Evolutionary conservation across 2,888 invertebrate genomes (phyloP), one percentile per base, ranked within the genome.

Genomic region (Trachelus tabidus): DNA sequence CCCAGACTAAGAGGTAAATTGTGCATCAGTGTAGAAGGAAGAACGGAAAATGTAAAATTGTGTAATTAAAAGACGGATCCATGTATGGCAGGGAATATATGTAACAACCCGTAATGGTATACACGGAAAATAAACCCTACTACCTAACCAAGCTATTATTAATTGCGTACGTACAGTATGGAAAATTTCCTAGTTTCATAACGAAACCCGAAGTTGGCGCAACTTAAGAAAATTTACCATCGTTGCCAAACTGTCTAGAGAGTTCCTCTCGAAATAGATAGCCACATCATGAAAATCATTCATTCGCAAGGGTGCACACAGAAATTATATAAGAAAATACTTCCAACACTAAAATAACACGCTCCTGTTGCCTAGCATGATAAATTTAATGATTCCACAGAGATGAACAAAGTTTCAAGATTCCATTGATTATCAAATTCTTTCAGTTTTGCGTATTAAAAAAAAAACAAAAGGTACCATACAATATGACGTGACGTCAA

Each of bases 241-340:
- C 71, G 77, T 75, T 77, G 77, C 77, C 77, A 77, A 77, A 77
- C 77, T 77, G 77, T 77, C 77, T 77, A 69, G 77, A 69, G 77
- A 77, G 34, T 68, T 71, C 68, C 68, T 68, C 77, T 31, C 68
- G 69, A 69, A 77, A 77, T 77, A 77, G 77, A 75, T 34, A 31
- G 34, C 11, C 71, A 33, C 71, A 34, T 71, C 34, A 31, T 15
- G 71, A 71, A 34, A 77, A 77, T 77, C 69, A 68, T 34, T 77
- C 77, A 77, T 77, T 77, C 77, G 74, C 34, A 68, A 73, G 35
- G 68, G 68, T 23, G n/a, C 3, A 6, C 23, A 23, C 33, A 15
- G 56, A 12, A 30, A 73, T 73, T 73, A 30, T 30, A 11, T 73
- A 30, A 11, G 34, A 23, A 31, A 31, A 34, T 30, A 73, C n/a